These are phyloP conservation scores for Hyposoter didymator DNA, from an alignment of 2,888 invertebrate species.

Conservation along the genomic window DNA sequence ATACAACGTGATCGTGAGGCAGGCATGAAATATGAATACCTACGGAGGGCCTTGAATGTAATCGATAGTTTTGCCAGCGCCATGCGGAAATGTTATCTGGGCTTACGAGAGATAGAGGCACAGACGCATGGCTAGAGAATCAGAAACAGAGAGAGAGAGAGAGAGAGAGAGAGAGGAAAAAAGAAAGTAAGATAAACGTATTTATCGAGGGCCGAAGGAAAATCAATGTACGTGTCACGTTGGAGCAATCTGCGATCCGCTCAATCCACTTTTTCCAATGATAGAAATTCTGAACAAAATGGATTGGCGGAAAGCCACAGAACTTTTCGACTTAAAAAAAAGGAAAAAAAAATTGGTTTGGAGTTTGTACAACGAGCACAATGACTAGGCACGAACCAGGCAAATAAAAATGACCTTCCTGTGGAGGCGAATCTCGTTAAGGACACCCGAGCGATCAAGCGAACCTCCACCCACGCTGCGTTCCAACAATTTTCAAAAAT, in stretches of 20 bases:
- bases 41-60: slow-evolving; percentile 73
- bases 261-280: not conserved
- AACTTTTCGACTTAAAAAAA: not conserved
- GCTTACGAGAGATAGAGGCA: slow-evolving; percentile 50
- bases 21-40: slow-evolving; percentile 78
- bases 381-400: not conserved
- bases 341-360: not conserved
- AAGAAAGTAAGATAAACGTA: not conserved
- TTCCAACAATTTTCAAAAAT: not conserved
- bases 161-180: not conserved
- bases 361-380: not conserved
- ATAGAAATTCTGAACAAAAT: slow-evolving; percentile 10
- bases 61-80: slow-evolving; percentile 78
- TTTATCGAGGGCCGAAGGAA: slow-evolving; percentile 18
- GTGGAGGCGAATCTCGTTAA: not conserved
- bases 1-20: slow-evolving; percentile 54
- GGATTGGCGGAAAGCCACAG: not conserved
- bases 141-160: not conserved
- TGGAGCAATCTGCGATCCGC: not conserved
- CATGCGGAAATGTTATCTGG: slow-evolving; percentile 73
- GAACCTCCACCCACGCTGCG: not conserved
- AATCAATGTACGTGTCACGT: slow-evolving; percentile 39
- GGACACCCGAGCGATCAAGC: not conserved
- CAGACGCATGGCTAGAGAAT: not conserved
- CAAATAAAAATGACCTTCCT: slow-evolving; percentile 1